These are phyloP conservation scores for Chloroceryle inda DNA, from an alignment of 2,797 vertebrate genomes.

Conservation along the genomic window DNA sequence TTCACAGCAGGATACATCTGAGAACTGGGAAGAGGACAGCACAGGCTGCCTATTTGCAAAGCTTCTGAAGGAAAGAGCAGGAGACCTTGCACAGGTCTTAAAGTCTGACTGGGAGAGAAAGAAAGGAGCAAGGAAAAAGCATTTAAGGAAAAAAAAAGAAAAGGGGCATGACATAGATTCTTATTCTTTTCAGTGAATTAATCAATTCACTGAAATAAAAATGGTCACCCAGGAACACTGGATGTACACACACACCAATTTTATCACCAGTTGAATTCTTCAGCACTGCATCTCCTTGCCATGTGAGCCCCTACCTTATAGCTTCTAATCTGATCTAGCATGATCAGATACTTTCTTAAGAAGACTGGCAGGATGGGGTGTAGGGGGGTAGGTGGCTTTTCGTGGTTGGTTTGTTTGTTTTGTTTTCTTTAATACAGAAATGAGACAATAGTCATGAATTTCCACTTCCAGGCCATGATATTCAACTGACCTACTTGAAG, in stretches of 20 bases:
- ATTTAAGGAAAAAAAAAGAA: background rate
- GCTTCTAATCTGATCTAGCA: background rate
- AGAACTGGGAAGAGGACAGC: background rate
- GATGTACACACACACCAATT: background rate
- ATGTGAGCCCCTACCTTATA: background rate
- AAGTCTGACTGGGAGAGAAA: background rate
- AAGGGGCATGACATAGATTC: background rate
- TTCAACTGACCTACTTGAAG: background rate
- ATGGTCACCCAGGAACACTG: background rate
- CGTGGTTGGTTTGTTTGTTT: too few species aligned
- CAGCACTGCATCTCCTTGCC: background rate
- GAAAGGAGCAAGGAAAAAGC: background rate
- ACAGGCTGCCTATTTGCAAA: background rate
- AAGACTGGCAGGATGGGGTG: background rate
- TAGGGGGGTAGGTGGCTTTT: fast-evolving
- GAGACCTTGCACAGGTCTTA: background rate
- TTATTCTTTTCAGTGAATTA: background rate
- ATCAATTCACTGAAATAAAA: background rate
- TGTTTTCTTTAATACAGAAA: background rate
- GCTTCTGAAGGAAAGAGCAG: conserved; percentile 3
- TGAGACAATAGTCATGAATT: background rate
- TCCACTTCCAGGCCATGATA: background rate
- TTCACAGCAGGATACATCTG: conserved; percentile 1
- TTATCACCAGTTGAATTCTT: background rate
- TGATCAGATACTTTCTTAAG: background rate